phyloP scores from a whole-genome alignment of 2,888 invertebrate genomes.

The Cantharis flavilabris region DNA sequence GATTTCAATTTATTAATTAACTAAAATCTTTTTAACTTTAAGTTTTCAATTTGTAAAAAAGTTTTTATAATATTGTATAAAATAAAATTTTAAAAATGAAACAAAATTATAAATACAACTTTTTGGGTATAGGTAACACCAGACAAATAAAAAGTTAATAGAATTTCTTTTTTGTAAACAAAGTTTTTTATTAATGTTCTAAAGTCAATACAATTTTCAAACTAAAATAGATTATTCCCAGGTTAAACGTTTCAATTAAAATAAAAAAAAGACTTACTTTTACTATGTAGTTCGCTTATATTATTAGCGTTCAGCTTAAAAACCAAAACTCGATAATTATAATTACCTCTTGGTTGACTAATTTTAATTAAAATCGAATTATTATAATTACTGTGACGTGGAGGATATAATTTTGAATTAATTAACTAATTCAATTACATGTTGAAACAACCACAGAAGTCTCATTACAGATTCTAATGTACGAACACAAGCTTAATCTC shows the following conservation, averaged over 20 bases:
- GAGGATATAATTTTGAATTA: background rate
- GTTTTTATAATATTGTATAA: too few relatives aligned
- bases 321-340: background rate
- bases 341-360: background rate
- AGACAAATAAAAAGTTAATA: too few relatives aligned
- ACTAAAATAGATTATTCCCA: background rate
- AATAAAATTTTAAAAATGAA: too few relatives aligned
- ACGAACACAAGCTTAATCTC: background rate
- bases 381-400: background rate
- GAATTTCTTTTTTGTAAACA: too few relatives aligned
- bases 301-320: background rate
- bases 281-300: background rate
- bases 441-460: background rate
- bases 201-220: background rate
- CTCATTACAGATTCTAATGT: background rate
- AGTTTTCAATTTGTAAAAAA: too few relatives aligned
- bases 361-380: background rate
- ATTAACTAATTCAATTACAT: background rate
- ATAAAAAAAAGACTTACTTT: too few relatives aligned
- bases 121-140: too few relatives aligned
- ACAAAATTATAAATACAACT: too few relatives aligned
- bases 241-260: background rate
- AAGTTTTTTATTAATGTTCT: background rate
- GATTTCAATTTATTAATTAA: too few relatives aligned
- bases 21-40: too few relatives aligned